phyloP scores from a whole-genome alignment of 2,888 invertebrate genomes.

The Lasiommata megera region DNA sequence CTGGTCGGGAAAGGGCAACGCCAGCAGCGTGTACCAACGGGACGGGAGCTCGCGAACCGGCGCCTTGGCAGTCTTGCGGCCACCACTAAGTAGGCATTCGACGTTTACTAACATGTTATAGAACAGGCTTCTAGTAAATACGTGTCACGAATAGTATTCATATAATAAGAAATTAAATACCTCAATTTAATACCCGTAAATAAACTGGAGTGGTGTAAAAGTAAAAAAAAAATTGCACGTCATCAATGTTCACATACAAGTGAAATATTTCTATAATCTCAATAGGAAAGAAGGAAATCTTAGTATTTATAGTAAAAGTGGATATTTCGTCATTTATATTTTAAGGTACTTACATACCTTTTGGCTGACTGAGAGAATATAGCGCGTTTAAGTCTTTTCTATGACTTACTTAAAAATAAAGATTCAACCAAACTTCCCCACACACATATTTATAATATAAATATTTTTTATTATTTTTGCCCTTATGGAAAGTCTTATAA shows the following conservation, averaged over 20 bases:
- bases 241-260: no score
- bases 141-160: no score
- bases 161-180: no score
- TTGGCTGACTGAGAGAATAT: conserved; percentile 8
- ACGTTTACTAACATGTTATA: conserved; percentile 12
- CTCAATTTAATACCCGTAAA: no score
- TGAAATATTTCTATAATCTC: no score
- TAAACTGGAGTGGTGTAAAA: no score
- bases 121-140: background rate
- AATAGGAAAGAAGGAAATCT: background rate
- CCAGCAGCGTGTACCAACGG: conserved; percentile 94
- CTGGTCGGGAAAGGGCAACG: conserved; percentile 96
- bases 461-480: no score
- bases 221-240: no score
- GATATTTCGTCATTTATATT: conserved; percentile 43
- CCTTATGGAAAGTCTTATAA: no score
- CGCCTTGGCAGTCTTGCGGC: conserved; percentile 58
- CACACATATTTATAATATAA: no score
- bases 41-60: conserved; percentile 85
- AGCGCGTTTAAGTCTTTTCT: background rate
- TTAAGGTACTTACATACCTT: conserved; percentile 49
- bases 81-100: conserved; percentile 44
- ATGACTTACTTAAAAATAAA: background rate
- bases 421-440: background rate
- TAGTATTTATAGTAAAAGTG: background rate